Evolutionary conservation across 2,113 vertebrate species (phyloP).

Genomic region (Sterna hirundo): DNA sequence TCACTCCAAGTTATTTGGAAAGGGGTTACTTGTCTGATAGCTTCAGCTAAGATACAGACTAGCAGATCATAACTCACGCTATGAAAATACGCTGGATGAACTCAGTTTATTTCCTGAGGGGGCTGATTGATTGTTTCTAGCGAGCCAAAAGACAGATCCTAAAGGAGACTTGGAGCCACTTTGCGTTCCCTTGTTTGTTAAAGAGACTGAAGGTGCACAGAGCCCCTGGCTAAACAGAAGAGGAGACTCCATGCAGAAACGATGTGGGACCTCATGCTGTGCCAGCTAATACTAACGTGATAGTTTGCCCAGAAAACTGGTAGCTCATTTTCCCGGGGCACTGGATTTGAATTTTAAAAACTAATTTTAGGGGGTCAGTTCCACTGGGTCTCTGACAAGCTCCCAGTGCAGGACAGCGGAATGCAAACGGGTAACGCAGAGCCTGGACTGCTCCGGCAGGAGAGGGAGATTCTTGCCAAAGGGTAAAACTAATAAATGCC

Average conservation of each 20-base stretch:
- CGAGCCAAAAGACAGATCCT: background rate
- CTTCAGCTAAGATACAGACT: background rate
- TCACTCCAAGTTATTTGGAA: background rate
- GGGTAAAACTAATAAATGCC: background rate
- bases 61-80: background rate
- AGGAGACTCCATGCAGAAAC: background rate
- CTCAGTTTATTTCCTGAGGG: background rate
- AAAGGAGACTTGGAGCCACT: background rate
- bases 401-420: background rate
- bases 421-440: background rate
- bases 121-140: background rate
- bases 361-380: background rate
- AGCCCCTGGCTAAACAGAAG: background rate
- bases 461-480: background rate
- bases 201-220: background rate
- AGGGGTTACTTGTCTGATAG: background rate
- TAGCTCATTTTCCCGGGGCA: background rate
- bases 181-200: background rate
- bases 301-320: background rate
- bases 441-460: background rate
- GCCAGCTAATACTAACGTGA: background rate
- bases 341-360: background rate
- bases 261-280: background rate
- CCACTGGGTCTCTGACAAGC: background rate
- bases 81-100: background rate